Evolutionary conservation across 2,113 vertebrate genomes (phyloP).

Genomic region (Toxotes jaculatrix): DNA sequence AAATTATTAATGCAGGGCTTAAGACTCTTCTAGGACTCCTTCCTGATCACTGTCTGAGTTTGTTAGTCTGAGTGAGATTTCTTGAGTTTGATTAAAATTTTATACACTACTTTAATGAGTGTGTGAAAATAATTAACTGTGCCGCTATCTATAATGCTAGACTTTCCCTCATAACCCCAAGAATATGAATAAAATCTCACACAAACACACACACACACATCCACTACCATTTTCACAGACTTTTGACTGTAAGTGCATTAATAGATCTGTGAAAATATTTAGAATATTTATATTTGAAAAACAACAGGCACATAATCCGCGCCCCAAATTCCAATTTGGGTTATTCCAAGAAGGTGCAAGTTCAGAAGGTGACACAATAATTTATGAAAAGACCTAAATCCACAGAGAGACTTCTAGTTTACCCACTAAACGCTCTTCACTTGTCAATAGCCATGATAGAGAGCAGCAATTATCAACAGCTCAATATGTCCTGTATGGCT

Average conservation of each 20-base stretch:
- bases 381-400: conserved; percentile 7
- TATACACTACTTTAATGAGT: background rate
- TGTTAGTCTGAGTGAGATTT: background rate
- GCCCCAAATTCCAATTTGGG: background rate
- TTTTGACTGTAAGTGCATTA: background rate
- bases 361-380: background rate
- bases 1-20: background rate
- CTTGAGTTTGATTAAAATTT: background rate
- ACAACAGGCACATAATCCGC: conserved; percentile 1
- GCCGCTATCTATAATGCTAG: background rate
- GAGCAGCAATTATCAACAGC: conserved; percentile 32
- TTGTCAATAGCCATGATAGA: conserved; percentile 48
- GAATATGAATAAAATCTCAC: conserved; percentile 1
- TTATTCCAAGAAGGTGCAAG: background rate
- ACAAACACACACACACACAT: background rate
- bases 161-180: background rate
- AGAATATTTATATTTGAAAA: background rate
- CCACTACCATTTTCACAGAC: background rate
- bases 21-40: background rate
- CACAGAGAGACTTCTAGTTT: conserved; percentile 28
- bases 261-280: conserved; percentile 9
- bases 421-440: conserved; percentile 6
- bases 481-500: conserved; percentile 33
- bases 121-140: conserved; percentile 10
- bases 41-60: background rate